Evolutionary conservation across 2,888 invertebrate species (phyloP).

Genomic region (Drosophila lacicola): DNA sequence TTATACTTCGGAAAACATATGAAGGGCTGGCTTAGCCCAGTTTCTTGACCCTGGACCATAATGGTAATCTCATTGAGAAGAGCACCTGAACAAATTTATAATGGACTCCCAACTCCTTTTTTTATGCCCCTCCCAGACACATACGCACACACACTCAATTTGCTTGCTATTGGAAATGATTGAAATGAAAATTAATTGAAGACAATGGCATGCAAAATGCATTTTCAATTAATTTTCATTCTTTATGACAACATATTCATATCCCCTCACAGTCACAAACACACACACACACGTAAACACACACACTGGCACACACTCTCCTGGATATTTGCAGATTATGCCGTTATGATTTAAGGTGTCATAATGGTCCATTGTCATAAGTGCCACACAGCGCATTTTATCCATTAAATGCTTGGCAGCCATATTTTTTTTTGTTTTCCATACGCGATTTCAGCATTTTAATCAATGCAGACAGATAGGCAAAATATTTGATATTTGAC

Average conservation of each 20-base stretch:
- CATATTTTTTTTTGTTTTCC: conserved; percentile 19
- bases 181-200: conserved; percentile 78
- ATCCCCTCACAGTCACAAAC: conserved; percentile 19
- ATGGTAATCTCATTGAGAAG: conserved; percentile 1
- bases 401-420: conserved; percentile 61
- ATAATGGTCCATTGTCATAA: conserved; percentile 69
- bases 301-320: neutral
- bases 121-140: neutral
- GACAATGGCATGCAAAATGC: conserved; percentile 75
- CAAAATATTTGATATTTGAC: conserved; percentile 48
- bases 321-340: conserved; percentile 43
- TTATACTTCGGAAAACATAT: too few species aligned
- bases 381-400: conserved; percentile 53
- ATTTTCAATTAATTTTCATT: conserved; percentile 77
- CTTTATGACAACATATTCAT: conserved; percentile 54
- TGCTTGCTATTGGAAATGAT: conserved; percentile 49
- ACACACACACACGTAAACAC: conserved; percentile 9
- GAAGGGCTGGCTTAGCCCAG: too few species aligned
- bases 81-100: conserved; percentile 14
- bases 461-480: conserved; percentile 41
- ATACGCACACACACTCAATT: conserved; percentile 19
- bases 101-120: conserved; percentile 2
- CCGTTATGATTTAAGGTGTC: conserved; percentile 77
- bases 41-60: too few species aligned
- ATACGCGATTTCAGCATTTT: conserved; percentile 32